Evolutionary conservation across 2,888 invertebrate species (phyloP), one percentile per base, ranked within the genome.

Genomic region (Stenolophus ochropezus): DNA sequence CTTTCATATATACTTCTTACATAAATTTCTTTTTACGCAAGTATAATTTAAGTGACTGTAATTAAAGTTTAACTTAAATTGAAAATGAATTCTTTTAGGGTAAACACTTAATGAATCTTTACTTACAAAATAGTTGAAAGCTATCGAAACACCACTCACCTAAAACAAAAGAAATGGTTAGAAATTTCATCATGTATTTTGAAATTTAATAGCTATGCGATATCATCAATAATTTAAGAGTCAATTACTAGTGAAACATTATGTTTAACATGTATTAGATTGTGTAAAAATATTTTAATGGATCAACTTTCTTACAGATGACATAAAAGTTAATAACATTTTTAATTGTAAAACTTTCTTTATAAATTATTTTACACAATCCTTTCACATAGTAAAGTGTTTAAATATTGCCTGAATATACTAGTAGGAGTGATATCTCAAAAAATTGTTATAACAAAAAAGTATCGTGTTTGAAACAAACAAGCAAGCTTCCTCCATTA

Each of bases 91-190:
- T n/a, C n/a, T n/a, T n/a, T n/a, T n/a, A n/a, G n/a, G n/a, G n/a
- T n/a, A n/a, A n/a, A n/a, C n/a, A n/a, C n/a, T 27, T 33, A 69
- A 42, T 65, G 18, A 27, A 33, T 65, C 33, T 25, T 65, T 65
- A 69, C 69, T 69, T 69, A 69, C 69, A n/a, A 69, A 11, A 61
- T 2, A n/a, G n/a, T 18, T 20, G 23, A n/a, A 58, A 23, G 58
- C 5, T 18, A 1, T 58, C 11, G 2, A 23, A 11, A 42, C 4
- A 42, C 8, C 42, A 69, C 69, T 69, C 16, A 69, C 69, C 69
- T 69, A 16, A 47, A 69, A 69, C 69, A 69, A 69, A 58, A 47
- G 20, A 69, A 42, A 69, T 33, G 8, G 20, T 69, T 69, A 69
- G 69, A 18, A 25, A 61, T 51, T 51, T 14, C 51, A 51, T 16